Evolutionary conservation across 2,113 vertebrate species (phyloP), one percentile per base, ranked within the genome.

Genomic region (Dendropsophus ebraccatus): DNA sequence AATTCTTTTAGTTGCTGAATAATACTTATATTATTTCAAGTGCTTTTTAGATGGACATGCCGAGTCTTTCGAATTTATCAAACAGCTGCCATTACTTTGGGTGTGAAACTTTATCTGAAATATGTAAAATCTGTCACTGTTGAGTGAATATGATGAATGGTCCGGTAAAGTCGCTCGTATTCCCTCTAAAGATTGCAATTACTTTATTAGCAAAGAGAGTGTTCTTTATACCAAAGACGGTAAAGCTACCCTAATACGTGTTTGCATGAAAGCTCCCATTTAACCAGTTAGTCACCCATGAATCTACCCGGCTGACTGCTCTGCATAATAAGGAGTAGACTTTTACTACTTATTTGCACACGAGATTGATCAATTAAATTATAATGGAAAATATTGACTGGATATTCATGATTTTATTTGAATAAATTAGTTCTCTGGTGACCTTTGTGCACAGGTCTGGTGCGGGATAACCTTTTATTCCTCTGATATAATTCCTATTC

Each of bases 331-430:
- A 70, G 16, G 21, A 86, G 47, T 21, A 52, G 76, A 28, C 2
- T 70, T 69, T 74, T 65, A 70, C 60, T 67, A 78, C 74, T 79
- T 78, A 69, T 69, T 86, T 80, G 84, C 45, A 58, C 84, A 80
- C 58, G 10, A 80, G 76, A 85, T 79, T 58, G 76, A 70, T 80
- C 84, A 86, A 80, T 86, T 86, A 86, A 80, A 21, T 69, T 80
- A 56, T 86, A 86, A 86, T 86, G 84, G 79, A 86, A 80, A 37
- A 37, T 86, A 86, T 86, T 86, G 84, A 86, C 79, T 73, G 77
- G 62, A 80, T 86, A 72, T 72, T 86, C 76, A 70, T 41, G 62
- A 28, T 80, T 85, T 80, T 73, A 72, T 80, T 80, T 67, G n/a
- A 80, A 79, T 54, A 85, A 85, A 85, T 85, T 21, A 74, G 60